These are phyloP conservation scores for Diphyllodes magnificus DNA, from an alignment of 2,113 vertebrate species.

Conservation along the genomic window DNA sequence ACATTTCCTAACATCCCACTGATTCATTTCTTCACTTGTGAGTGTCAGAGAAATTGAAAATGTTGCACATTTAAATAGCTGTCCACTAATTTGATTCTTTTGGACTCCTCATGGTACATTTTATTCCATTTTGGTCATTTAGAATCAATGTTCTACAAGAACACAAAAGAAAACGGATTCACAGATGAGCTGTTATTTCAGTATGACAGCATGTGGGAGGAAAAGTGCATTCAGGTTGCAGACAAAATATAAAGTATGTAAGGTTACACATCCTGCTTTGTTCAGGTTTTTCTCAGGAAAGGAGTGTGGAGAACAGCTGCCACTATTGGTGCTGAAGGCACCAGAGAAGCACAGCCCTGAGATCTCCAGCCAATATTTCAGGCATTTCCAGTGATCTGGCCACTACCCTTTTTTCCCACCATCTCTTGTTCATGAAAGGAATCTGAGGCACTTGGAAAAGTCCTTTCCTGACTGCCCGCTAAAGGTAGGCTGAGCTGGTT, in stretches of 20 bases:
- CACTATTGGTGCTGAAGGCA: background rate
- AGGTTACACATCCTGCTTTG: background rate
- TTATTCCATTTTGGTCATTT: background rate
- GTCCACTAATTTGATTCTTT: background rate
- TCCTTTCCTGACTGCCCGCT: background rate
- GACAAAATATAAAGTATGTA: background rate
- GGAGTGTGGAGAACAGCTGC: background rate
- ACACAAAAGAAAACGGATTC: background rate
- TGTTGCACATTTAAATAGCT: background rate
- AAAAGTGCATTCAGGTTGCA: background rate
- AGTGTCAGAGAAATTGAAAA: background rate
- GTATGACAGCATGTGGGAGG: background rate
- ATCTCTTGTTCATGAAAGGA: background rate
- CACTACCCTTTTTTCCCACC: rapidly evolving
- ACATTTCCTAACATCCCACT: background rate
- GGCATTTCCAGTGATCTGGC: background rate
- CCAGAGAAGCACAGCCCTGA: rapidly evolving
- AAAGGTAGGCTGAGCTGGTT: background rate
- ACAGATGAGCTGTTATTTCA: background rate
- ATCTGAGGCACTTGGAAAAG: background rate
- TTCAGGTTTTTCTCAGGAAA: background rate
- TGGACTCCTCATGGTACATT: background rate
- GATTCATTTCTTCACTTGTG: background rate
- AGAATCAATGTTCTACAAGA: background rate
- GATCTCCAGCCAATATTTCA: background rate